Conservation (phyloP, 2,888 invertebrate genomes). For the Hetaerina titia region DNA sequence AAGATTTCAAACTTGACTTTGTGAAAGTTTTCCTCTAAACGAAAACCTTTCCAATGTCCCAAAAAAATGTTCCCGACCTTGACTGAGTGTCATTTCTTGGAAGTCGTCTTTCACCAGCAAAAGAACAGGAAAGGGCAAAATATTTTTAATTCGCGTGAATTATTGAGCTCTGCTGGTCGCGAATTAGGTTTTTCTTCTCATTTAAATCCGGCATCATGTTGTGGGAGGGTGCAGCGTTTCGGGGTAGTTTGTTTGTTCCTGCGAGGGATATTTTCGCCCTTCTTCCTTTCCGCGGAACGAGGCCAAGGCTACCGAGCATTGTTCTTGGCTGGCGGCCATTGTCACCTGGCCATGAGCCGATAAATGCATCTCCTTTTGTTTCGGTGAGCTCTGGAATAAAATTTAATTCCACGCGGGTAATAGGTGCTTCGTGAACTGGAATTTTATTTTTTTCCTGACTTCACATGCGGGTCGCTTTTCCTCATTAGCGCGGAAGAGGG, state of each 20-base stretch:
- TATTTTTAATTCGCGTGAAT: not conserved
- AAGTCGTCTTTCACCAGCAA: not conserved
- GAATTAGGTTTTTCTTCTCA: not conserved
- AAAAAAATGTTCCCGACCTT: too few species aligned
- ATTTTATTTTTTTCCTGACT: not conserved
- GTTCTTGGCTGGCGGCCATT: conserved; percentile 17
- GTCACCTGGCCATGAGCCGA: not conserved
- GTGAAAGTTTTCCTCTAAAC: too few species aligned
- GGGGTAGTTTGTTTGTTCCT: not conserved
- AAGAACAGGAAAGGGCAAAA: not conserved
- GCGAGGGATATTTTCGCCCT: not conserved
- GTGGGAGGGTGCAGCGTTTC: not conserved
- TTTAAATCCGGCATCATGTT: not conserved
- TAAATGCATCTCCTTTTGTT: not conserved
- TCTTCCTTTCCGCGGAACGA: not conserved
- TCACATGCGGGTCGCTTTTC: not conserved
- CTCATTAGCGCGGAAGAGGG: not conserved
- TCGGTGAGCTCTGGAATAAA: not conserved
- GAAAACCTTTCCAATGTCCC: too few species aligned
- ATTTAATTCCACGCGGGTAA: not conserved
- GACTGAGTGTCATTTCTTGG: not conserved
- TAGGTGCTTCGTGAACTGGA: not conserved
- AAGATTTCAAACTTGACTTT: too few species aligned
- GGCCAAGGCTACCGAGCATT: conserved; percentile 55
- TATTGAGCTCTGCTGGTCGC: not conserved